These are phyloP conservation scores for Microctenopoma lineatum DNA, from an alignment of 2,797 vertebrate species.

Conservation along the genomic window DNA sequence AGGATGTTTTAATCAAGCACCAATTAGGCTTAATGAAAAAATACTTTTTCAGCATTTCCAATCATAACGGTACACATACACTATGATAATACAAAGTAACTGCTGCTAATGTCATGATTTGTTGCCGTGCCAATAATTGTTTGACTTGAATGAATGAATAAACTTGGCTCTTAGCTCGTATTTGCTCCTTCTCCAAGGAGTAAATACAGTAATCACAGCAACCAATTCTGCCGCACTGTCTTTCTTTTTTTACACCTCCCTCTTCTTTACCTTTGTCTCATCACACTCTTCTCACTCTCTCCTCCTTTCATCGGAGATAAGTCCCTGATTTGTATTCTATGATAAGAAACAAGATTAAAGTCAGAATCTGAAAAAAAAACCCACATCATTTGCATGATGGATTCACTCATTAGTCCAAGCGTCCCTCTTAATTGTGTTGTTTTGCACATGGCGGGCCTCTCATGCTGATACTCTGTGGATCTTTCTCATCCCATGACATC, in stretches of 20 bases:
- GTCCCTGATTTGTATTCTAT: constrained; percentile 82
- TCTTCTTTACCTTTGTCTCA: constrained; percentile 28
- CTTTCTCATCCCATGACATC: constrained; percentile 63
- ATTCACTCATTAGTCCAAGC: constrained; percentile 76
- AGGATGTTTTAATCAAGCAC: neutral
- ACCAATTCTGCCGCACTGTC: neutral
- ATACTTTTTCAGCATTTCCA: neutral
- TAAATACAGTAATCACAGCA: constrained; percentile 13
- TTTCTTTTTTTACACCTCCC: constrained; percentile 9
- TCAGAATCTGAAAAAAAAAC: constrained; percentile 66
- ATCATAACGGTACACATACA: constrained; percentile 8
- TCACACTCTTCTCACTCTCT: constrained; percentile 47
- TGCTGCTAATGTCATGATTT: constrained; percentile 10
- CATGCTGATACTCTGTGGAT: constrained; percentile 74
- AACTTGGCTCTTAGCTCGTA: constrained; percentile 5
- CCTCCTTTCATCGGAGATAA: constrained; percentile 74
- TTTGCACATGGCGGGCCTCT: constrained; percentile 78
- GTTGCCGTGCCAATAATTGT: neutral
- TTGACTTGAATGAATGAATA: constrained; percentile 3
- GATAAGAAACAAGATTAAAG: constrained; percentile 64
- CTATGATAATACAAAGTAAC: constrained; percentile 4
- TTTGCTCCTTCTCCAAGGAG: neutral
- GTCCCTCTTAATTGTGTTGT: constrained; percentile 81
- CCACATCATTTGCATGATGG: constrained; percentile 81
- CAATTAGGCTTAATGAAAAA: neutral